Conservation (phyloP, 2,888 invertebrate genomes). For the Idaea aversata region DNA sequence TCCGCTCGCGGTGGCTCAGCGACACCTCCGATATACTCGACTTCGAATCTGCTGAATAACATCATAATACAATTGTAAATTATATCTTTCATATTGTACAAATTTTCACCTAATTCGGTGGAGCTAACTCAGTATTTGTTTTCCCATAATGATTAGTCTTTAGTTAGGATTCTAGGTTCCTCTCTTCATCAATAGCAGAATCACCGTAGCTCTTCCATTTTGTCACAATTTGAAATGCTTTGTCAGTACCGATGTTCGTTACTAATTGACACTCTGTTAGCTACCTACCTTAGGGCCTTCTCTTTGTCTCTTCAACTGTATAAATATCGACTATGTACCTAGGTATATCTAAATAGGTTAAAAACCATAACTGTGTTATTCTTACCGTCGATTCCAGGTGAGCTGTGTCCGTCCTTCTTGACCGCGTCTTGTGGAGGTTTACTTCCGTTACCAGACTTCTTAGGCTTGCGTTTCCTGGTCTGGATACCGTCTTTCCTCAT, state of each 20-base stretch:
- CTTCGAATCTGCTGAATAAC: constrained; percentile 55
- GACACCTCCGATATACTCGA: constrained; percentile 72
- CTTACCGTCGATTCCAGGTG: constrained; percentile 67
- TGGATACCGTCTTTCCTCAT: constrained; percentile 99
- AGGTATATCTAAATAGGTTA: neutral
- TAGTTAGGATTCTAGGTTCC: no score
- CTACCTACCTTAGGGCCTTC: no score
- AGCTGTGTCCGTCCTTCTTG: constrained; percentile 72
- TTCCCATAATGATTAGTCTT: no score
- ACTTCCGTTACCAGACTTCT: constrained; percentile 83
- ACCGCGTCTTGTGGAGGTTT: constrained; percentile 60
- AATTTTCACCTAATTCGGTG: no score
- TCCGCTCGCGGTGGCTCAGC: constrained; percentile 22
- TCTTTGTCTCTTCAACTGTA: no score
- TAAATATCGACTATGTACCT: no score
- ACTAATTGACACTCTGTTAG: no score
- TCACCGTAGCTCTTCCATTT: no score
- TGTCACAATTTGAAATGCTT: no score
- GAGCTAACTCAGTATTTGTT: no score
- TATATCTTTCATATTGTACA: neutral
- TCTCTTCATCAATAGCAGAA: no score
- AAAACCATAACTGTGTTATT: neutral
- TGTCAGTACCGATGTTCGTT: no score
- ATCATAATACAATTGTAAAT: neutral
- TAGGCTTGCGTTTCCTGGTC: constrained; percentile 96